Evolutionary conservation across 1,140 invertebrate species (phyloP).

Genomic region (Trachymyrmex cornetzi): DNA sequence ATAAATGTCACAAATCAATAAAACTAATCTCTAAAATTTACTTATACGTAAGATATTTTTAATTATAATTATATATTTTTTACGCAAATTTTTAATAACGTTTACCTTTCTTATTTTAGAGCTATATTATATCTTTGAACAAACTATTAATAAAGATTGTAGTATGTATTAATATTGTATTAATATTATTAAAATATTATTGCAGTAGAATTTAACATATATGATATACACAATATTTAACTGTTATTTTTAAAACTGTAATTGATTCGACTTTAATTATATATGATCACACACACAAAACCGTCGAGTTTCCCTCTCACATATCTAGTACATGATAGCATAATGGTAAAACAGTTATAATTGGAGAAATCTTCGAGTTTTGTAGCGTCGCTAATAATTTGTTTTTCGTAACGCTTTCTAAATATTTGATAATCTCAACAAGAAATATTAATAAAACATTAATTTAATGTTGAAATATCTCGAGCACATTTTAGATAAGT

Average conservation of each 20-base stretch:
- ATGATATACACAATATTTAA: background rate
- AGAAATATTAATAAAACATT: slow-evolving; percentile 25
- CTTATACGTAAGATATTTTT: background rate
- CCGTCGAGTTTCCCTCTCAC: slow-evolving; percentile 9
- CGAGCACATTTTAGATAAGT: background rate
- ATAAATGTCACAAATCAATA: background rate
- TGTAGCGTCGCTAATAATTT: slow-evolving; percentile 9
- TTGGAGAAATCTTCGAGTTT: slow-evolving; percentile 38
- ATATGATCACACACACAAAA: slow-evolving; percentile 15
- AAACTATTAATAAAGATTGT: background rate
- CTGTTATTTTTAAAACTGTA: background rate
- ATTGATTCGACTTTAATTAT: slow-evolving; percentile 34
- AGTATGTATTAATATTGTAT: background rate
- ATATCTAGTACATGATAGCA: background rate
- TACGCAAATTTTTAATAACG: background rate
- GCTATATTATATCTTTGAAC: background rate
- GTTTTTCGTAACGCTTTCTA: slow-evolving; percentile 53
- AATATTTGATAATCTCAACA: background rate
- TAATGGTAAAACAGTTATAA: slow-evolving; percentile 18
- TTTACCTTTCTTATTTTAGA: background rate
- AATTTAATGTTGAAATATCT: background rate
- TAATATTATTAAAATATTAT: slow-evolving; percentile 2
- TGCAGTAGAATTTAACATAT: background rate
- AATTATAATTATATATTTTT: slow-evolving; percentile 24
- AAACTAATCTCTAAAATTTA: background rate